Conservation (phyloP, 2,888 invertebrate species). For the Odontomyia ornata region DNA sequence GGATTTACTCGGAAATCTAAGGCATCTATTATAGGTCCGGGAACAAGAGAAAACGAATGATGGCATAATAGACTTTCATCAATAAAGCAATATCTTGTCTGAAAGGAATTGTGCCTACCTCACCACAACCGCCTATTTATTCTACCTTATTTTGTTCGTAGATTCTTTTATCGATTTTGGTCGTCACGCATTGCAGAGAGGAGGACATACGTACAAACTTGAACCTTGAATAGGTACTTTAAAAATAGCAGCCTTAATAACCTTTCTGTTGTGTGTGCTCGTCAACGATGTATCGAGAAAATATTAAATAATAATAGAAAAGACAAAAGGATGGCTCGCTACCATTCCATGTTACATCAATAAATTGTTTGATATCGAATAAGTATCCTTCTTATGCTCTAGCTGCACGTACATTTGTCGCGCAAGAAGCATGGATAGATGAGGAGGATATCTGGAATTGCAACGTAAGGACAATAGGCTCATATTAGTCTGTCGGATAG, state of each 20-base stretch:
- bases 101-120: background rate
- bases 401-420: background rate
- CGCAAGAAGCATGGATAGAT: too few species aligned
- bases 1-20: too few species aligned
- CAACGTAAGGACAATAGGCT: background rate
- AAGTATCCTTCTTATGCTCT: background rate
- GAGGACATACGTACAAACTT: slow-evolving; percentile 23
- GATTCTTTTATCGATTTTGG: slow-evolving; percentile 30
- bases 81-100: background rate
- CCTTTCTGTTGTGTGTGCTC: background rate
- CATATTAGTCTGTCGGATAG: background rate
- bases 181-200: slow-evolving; percentile 13
- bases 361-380: background rate
- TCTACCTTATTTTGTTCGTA: background rate
- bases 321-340: background rate
- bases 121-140: background rate
- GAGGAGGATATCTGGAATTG: background rate
- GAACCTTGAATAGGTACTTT: slow-evolving; percentile 18
- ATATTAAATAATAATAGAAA: background rate
- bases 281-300: background rate
- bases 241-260: slow-evolving; percentile 34
- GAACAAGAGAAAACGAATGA: background rate
- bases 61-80: background rate
- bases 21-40: background rate
- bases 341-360: slow-evolving; percentile 10